Evolutionary conservation across 2,888 invertebrate genomes (phyloP).

Genomic region (Agonopterix heracliana): DNA sequence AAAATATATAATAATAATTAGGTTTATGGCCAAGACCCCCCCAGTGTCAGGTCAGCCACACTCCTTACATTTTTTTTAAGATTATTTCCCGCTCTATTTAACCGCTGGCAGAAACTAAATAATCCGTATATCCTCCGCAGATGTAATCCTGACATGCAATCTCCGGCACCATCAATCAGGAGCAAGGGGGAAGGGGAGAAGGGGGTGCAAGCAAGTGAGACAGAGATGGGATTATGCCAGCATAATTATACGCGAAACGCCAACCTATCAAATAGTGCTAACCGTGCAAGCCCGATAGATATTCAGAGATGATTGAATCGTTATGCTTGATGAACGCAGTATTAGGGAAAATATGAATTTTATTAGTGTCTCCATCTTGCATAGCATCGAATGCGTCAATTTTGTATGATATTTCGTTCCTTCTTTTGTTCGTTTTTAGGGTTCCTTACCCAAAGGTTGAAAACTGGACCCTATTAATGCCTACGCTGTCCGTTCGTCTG

Average conservation of each 20-base stretch:
- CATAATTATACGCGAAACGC: slow-evolving; percentile 40
- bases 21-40: too few species aligned
- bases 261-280: slow-evolving; percentile 23
- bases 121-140: slow-evolving; percentile 67
- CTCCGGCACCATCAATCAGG: slow-evolving; percentile 69
- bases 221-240: slow-evolving; percentile 32
- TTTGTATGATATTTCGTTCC: not conserved
- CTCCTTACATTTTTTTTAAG: too few species aligned
- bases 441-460: not conserved
- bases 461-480: too few species aligned
- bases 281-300: slow-evolving; percentile 8
- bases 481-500: too few species aligned
- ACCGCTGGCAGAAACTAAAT: slow-evolving; percentile 55
- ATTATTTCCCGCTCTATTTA: slow-evolving; percentile 27
- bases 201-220: slow-evolving; percentile 20
- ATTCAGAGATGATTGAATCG: not conserved
- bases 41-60: too few species aligned
- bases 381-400: not conserved
- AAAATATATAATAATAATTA: too few species aligned
- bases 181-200: slow-evolving; percentile 22
- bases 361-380: not conserved
- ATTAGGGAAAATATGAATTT: not conserved
- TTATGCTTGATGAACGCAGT: not conserved
- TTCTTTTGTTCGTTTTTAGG: not conserved
- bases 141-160: slow-evolving; percentile 73